These are phyloP conservation scores for Ectobius pallidus DNA, from an alignment of 2,888 invertebrate species.

Conservation along the genomic window DNA sequence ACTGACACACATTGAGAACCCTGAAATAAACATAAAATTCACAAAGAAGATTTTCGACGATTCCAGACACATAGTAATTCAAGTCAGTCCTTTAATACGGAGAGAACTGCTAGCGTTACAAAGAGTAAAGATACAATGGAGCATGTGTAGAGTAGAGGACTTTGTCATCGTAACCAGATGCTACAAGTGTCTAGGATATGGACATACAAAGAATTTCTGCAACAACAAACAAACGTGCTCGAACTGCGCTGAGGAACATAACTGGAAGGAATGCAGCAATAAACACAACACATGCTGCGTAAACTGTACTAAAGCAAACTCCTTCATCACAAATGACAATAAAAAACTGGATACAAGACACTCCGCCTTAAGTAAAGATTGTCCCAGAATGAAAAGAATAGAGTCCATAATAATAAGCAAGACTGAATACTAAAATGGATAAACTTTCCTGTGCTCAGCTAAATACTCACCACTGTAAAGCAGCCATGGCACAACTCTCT, in stretches of 20 bases:
- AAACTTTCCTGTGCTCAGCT: not conserved
- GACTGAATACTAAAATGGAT: not conserved
- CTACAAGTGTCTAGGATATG: not conserved
- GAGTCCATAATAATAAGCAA: not conserved
- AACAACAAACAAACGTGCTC: not conserved
- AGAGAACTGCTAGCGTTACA: not conserved
- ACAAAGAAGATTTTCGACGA: not conserved
- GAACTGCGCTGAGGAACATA: not conserved
- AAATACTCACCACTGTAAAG: conserved; percentile 11
- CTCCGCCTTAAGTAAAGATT: not conserved
- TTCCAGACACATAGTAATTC: not conserved
- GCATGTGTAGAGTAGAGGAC: conserved; percentile 8
- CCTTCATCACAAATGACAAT: not conserved
- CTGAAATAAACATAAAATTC: not conserved
- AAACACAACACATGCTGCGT: not conserved
- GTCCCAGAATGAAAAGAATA: not conserved
- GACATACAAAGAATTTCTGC: not conserved
- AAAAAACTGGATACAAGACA: not conserved
- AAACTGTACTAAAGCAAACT: not conserved
- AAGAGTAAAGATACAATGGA: not conserved
- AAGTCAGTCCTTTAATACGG: not conserved
- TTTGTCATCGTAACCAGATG: conserved; percentile 1
- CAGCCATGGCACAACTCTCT: conserved; percentile 4
- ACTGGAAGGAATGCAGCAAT: not conserved
- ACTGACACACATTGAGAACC: not conserved